Base-by-base conservation (phyloP, 2,113 vertebrate species). In the Stigmatopora argus region DNA sequence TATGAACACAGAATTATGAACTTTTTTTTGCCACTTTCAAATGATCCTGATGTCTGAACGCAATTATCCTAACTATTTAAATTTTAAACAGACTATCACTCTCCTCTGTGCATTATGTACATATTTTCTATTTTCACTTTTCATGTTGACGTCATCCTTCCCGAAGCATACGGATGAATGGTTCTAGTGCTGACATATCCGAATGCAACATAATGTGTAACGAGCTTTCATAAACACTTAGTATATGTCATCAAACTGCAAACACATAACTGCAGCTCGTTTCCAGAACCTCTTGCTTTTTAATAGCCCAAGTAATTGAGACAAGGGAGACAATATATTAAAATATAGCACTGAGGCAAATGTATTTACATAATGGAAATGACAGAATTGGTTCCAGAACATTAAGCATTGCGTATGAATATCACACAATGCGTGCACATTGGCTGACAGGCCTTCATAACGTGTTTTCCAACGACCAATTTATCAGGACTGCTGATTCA, bases 281-380 rank as follows among this genome's bases (percentile, higher is more conserved):
- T 87, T 85, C 83, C 85, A 81, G 84, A 86, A 83, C 84, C 84
- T 78, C 78, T 84, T 75, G 80, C 80, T 90, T 88, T 92, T 88
- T 92, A 91, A 91, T 89, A 92, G 86, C 86, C 82, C 87, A 86
- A 84, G 89, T 90, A 90, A 90, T 91, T 89, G 86, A 88, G 86
- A 88, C 85, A 85, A 87, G 83, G 80, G 79, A 87, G 88, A 89
- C 86, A 84, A 89, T 90, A 86, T 87, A 87, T 90, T 45, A 87
- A 90, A 91, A 88, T 89, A 90, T 85, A 85, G 85, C 77, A 83
- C 79, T 62, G 85, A 89, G 85, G 90, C 87, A 91, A 88, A 90
- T 90, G 86, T 91, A 91, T 92, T 92, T 92, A 90, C 91, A 92
- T 92, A 91, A 92, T 91, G 90, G 88, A 90, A 91, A 90, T 80